Evolutionary conservation across 2,888 invertebrate species (phyloP).

Genomic region (Rhingia campestris): DNA sequence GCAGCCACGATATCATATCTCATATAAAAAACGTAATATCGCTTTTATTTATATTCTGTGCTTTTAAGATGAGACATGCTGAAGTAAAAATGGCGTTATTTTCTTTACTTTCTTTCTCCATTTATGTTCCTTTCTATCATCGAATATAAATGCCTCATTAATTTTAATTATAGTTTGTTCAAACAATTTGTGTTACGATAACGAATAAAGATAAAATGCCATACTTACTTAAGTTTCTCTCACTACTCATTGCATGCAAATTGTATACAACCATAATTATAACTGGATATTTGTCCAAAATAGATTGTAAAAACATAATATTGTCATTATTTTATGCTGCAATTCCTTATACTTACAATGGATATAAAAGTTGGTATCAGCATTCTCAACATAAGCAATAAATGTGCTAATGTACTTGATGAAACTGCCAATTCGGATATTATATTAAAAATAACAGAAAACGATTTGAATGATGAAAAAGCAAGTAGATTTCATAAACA

Average conservation of each 20-base stretch:
- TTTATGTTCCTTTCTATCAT: not conserved
- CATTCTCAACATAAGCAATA: slow-evolving; percentile 19
- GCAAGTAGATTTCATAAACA: slow-evolving; percentile 4
- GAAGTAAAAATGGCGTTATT: slow-evolving; percentile 62
- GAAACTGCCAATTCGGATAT: slow-evolving; percentile 9
- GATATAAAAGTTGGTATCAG: slow-evolving; percentile 27
- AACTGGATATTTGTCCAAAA: slow-evolving; percentile 22
- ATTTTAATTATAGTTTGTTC: too few relatives aligned
- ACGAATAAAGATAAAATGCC: slow-evolving; percentile 19
- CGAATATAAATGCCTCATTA: too few relatives aligned
- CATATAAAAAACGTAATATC: slow-evolving; percentile 21
- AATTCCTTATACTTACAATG: slow-evolving; percentile 11
- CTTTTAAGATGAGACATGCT: slow-evolving; percentile 61
- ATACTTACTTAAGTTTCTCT: slow-evolving; percentile 63
- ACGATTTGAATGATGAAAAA: slow-evolving; percentile 16
- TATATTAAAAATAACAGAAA: slow-evolving; percentile 12
- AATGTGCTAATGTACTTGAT: slow-evolving; percentile 21
- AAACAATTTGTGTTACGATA: too few relatives aligned
- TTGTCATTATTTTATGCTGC: slow-evolving; percentile 56
- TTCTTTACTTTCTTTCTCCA: slow-evolving; percentile 1
- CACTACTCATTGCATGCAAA: slow-evolving; percentile 58
- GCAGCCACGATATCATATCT: slow-evolving; percentile 21
- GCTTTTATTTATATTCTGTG: slow-evolving; percentile 62
- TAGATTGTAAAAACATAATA: slow-evolving; percentile 21
- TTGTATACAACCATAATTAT: slow-evolving; percentile 22